Conservation (phyloP, 2,113 vertebrate species). For the Alligator sinensis region DNA sequence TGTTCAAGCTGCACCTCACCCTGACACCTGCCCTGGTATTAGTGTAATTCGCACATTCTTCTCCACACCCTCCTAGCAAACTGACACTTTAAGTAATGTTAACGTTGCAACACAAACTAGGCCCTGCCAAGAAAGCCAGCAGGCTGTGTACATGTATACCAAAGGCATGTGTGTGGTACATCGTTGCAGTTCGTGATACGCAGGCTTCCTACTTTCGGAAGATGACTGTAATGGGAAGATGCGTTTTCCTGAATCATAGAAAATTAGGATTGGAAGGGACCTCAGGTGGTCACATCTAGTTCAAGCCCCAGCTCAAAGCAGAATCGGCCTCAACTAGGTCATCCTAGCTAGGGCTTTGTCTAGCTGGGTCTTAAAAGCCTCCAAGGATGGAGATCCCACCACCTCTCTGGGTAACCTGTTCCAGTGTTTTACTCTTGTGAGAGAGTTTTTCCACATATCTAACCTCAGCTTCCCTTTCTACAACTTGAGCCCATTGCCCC, state of each 20-base stretch:
- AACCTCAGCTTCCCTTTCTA: too few relatives aligned
- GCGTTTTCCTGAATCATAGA: neutral
- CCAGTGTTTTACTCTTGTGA: too few relatives aligned
- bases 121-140: neutral
- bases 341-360: too few relatives aligned
- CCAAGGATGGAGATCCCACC: too few relatives aligned
- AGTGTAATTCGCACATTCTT: neutral
- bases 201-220: rapidly evolving
- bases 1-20: neutral
- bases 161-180: neutral
- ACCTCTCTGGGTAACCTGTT: too few relatives aligned
- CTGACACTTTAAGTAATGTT: neutral
- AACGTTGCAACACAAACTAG: neutral
- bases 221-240: neutral
- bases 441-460: too few relatives aligned
- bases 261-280: too few relatives aligned
- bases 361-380: too few relatives aligned
- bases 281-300: too few relatives aligned
- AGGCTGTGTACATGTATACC: neutral
- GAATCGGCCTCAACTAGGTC: too few relatives aligned
- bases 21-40: neutral
- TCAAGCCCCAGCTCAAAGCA: too few relatives aligned
- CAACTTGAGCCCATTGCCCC: too few relatives aligned
- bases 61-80: neutral
- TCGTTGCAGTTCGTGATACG: neutral